phyloP scores from a whole-genome alignment of 2,888 invertebrate species.

The Dynastes tityus region DNA sequence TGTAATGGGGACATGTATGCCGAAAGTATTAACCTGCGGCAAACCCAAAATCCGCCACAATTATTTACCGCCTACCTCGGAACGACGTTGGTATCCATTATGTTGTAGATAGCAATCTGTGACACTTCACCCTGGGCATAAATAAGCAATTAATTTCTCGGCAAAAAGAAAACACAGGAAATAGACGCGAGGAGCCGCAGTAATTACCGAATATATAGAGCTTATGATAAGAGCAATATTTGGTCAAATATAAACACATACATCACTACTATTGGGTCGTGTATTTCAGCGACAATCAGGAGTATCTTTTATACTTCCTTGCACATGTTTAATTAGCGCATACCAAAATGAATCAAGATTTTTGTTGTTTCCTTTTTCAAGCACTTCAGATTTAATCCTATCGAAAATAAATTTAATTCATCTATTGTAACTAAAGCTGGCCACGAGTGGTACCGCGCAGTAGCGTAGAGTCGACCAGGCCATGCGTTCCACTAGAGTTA shows the following conservation, averaged over 20 bases:
- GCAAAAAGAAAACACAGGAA: conserved; percentile 37
- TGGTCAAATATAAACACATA: neutral
- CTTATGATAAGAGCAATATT: conserved; percentile 11
- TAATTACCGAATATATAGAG: conserved; percentile 25
- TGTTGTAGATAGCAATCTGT: conserved; percentile 38
- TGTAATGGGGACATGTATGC: conserved; percentile 15
- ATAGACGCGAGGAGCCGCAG: conserved; percentile 20
- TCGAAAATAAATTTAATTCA: no score
- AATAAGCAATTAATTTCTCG: conserved; percentile 41
- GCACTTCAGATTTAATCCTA: no score
- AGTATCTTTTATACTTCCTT: no score
- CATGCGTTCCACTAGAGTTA: no score
- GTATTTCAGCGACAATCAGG: no score
- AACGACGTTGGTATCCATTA: conserved; percentile 31
- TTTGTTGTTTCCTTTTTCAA: no score
- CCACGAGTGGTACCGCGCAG: no score
- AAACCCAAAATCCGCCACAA: conserved; percentile 23
- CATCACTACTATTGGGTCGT: neutral
- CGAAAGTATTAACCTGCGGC: conserved; percentile 3
- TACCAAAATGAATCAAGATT: no score
- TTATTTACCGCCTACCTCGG: conserved; percentile 30
- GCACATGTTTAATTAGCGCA: no score
- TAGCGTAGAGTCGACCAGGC: no score
- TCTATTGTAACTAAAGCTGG: no score
- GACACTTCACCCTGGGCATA: conserved; percentile 38